Percentiles rank a stretch among this genome's conserved stretches.
phyloP scores from a whole-genome alignment of 1,140 invertebrate genomes.

The Lucilia sericata region DNA sequence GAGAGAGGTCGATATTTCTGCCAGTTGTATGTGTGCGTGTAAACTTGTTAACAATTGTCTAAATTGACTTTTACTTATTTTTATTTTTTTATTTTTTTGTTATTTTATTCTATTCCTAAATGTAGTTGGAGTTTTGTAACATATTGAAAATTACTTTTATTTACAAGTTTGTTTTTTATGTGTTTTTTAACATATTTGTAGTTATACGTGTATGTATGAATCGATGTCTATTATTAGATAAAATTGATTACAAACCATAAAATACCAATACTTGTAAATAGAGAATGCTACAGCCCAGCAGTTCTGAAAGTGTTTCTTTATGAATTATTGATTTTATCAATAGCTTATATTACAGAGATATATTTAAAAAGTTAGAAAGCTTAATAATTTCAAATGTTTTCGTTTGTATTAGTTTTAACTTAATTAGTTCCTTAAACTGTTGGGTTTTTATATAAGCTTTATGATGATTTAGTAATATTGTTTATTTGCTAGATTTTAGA shows the following conservation, averaged over 20 bases:
- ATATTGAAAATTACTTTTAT: not conserved
- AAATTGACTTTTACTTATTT: not conserved
- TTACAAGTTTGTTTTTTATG: not conserved
- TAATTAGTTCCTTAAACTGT: no score
- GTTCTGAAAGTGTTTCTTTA: not conserved
- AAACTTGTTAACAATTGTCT: slow-evolving; percentile 12
- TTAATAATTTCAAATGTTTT: no score
- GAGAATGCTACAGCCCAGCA: no score
- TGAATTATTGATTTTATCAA: not conserved
- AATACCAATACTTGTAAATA: not conserved
- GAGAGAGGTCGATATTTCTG: not conserved
- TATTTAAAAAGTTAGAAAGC: not conserved
- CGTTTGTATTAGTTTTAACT: no score
- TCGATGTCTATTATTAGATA: not conserved
- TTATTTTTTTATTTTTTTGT: not conserved
- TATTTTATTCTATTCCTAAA: not conserved
- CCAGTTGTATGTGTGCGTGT: not conserved
- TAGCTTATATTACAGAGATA: no score
- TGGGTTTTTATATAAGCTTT: no score
- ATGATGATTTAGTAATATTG: no score
- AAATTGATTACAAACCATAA: slow-evolving; percentile 2
- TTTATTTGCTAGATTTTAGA: no score
- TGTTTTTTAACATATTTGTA: not conserved
- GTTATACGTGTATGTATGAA: not conserved
- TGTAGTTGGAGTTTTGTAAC: not conserved